These are phyloP conservation scores for Catostomus latipinnis DNA, from an alignment of 2,797 vertebrate genomes.

Conservation along the genomic window DNA sequence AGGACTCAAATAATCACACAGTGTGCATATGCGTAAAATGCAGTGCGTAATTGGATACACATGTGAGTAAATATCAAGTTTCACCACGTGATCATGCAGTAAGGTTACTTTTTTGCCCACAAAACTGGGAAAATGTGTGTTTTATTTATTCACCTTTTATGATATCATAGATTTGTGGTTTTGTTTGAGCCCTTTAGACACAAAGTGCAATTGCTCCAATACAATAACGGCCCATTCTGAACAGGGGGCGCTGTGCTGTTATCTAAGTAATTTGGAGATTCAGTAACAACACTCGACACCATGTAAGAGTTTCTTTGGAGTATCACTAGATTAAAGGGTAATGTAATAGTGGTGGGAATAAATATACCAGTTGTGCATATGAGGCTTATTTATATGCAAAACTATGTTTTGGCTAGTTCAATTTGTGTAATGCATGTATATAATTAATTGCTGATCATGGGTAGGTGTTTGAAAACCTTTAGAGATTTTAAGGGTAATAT, in stretches of 20 bases:
- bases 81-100: background rate
- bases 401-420: background rate
- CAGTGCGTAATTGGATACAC: conserved; percentile 33
- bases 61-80: conserved; percentile 29
- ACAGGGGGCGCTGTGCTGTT: conserved; percentile 53
- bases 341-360: too few relatives aligned
- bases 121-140: background rate
- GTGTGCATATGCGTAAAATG: background rate
- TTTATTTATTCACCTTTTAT: background rate
- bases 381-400: too few relatives aligned
- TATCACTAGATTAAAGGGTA: too few relatives aligned
- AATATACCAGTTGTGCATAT: too few relatives aligned
- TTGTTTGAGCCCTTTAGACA: background rate
- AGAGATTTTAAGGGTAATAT: too few relatives aligned
- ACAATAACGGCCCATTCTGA: conserved; percentile 5
- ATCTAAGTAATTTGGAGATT: background rate
- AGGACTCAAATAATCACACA: background rate
- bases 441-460: background rate
- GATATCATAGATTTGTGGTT: background rate
- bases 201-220: conserved; percentile 4
- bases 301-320: background rate
- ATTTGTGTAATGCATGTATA: background rate
- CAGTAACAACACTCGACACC: background rate
- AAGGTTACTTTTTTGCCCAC: background rate
- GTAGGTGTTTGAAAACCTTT: background rate